Percentiles rank a stretch among this genome's conserved stretches.
Conservation (phyloP, 2,888 invertebrate genomes). For the Sarcophaga caerulescens region DNA sequence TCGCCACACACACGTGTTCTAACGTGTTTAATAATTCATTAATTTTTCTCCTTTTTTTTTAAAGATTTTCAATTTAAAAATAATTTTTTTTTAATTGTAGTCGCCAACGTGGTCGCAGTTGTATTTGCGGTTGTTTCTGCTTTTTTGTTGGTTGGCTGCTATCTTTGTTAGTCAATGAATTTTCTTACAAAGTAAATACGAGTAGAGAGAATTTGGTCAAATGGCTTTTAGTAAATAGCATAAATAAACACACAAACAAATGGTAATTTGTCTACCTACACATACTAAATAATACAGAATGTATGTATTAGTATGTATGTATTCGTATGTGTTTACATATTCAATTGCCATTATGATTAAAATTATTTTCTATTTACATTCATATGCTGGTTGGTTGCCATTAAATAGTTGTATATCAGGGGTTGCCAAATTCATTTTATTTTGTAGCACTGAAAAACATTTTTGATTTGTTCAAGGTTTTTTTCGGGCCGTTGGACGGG, state of each 20-base stretch:
- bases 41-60: conserved; percentile 3
- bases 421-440: neutral
- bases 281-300: neutral
- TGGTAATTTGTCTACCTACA: neutral
- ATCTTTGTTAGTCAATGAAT: conserved; percentile 23
- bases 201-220: conserved; percentile 1
- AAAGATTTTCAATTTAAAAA: neutral
- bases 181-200: conserved; percentile 14
- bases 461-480: too few species aligned
- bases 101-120: neutral
- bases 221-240: conserved; percentile 9
- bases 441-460: too few species aligned
- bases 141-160: too few species aligned
- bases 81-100: conserved; percentile 1
- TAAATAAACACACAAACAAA: neutral
- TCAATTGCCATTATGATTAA: neutral
- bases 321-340: neutral
- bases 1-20: conserved; percentile 5
- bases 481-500: too few species aligned
- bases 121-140: conserved; percentile 1
- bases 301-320: neutral
- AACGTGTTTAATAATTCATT: conserved; percentile 35
- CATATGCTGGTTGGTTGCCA: neutral
- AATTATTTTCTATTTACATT: neutral
- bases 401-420: neutral